These are phyloP conservation scores for Lytechinus pictus DNA, from an alignment of 35 echinoderm and acorn worm genomes.

Conservation along the genomic window DNA sequence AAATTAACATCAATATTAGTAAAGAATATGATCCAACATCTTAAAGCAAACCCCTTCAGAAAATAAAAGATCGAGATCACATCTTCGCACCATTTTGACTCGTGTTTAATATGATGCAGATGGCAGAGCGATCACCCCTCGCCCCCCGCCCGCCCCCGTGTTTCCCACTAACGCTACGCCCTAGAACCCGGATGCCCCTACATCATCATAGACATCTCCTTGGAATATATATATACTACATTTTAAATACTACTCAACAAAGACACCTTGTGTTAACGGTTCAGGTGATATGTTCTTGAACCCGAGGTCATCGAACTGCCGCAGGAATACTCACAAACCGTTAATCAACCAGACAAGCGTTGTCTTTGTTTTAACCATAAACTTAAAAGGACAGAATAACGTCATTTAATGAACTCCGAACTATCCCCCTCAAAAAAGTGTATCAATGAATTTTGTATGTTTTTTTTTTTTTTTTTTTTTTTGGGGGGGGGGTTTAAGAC, in stretches of 20 bases:
- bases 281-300: background rate
- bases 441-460: no score
- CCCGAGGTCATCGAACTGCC: background rate
- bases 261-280: background rate
- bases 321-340: background rate
- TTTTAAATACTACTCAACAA: background rate
- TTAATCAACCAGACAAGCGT: background rate
- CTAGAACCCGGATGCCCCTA: background rate
- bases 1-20: no score
- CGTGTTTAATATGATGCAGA: background rate
- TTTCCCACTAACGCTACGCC: background rate
- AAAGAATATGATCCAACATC: no score
- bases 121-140: background rate
- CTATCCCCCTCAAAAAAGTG: no score
- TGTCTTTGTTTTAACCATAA: background rate
- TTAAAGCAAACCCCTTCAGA: no score
- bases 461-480: no score
- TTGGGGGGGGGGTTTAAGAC: no score
- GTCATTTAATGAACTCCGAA: no score
- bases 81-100: no score
- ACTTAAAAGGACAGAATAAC: background rate
- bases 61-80: no score
- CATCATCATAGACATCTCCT: background rate
- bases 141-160: no score
- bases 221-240: background rate